phyloP scores from a whole-genome alignment of 2,797 vertebrate species.

The Premnoplex brunnescens region DNA sequence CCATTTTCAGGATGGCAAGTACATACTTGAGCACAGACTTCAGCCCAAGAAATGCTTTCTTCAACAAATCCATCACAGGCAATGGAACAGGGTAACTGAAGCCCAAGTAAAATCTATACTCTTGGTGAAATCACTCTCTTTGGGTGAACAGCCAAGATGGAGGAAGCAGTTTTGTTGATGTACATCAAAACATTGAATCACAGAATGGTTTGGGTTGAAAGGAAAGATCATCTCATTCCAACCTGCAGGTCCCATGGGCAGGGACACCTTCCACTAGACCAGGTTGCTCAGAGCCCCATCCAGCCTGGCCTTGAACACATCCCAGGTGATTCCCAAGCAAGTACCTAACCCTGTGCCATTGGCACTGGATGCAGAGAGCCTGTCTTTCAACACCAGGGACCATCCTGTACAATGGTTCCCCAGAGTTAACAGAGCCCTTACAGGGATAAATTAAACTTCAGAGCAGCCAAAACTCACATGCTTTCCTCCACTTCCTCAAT shows the following conservation, averaged over 20 bases:
- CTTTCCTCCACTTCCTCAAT: background rate
- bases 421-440: rapidly evolving
- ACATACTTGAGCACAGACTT: rapidly evolving
- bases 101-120: background rate
- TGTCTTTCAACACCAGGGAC: rapidly evolving
- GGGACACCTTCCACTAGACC: background rate
- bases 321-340: background rate
- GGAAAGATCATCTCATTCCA: background rate
- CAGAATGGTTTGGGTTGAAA: background rate
- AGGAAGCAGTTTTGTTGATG: background rate
- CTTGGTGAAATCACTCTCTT: background rate
- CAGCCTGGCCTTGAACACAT: background rate
- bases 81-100: background rate
- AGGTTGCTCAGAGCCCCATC: background rate
- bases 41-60: background rate
- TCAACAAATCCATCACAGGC: background rate
- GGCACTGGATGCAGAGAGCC: background rate
- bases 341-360: background rate
- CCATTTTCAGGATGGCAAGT: background rate
- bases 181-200: background rate
- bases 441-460: background rate
- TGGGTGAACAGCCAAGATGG: background rate
- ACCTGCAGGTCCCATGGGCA: background rate
- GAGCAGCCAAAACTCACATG: background rate
- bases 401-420: background rate